These are phyloP conservation scores for Brachyalestes nurse DNA, from an alignment of 2,797 vertebrate genomes.

Conservation along the genomic window DNA sequence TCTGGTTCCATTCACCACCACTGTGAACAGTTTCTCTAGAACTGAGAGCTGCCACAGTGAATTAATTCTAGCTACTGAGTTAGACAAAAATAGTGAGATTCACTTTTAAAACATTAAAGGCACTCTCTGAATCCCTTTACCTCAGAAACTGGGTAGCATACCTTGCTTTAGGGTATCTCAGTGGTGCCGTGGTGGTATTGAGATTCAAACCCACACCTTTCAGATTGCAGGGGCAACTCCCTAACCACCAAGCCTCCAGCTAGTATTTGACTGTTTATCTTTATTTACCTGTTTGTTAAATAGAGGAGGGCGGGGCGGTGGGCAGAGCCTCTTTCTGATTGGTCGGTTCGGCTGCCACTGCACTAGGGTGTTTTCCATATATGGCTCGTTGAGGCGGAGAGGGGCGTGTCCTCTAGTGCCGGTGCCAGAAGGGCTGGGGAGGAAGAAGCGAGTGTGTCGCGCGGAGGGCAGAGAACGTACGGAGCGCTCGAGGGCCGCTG, in stretches of 20 bases:
- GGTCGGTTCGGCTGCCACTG: slow-evolving; percentile 53
- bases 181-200: too few species aligned
- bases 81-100: too few species aligned
- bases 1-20: too few species aligned
- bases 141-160: too few species aligned
- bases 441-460: slow-evolving; percentile 43
- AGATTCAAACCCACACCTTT: too few species aligned
- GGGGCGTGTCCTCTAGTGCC: slow-evolving; percentile 61
- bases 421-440: slow-evolving; percentile 40
- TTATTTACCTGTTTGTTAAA: slow-evolving; percentile 22
- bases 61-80: neutral
- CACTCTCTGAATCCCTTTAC: too few species aligned
- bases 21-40: too few species aligned
- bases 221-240: too few species aligned
- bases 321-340: slow-evolving; percentile 52
- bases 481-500: slow-evolving; percentile 49
- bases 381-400: slow-evolving; percentile 60
- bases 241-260: too few species aligned
- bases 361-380: slow-evolving; percentile 47
- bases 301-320: slow-evolving; percentile 5
- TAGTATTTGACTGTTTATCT: neutral
- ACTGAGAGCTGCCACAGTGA: too few species aligned
- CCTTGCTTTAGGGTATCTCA: too few species aligned
- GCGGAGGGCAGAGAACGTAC: slow-evolving; percentile 56
- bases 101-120: too few species aligned